Evolutionary conservation across 2,797 vertebrate species (phyloP).

Genomic region (Nannoperca australis): DNA sequence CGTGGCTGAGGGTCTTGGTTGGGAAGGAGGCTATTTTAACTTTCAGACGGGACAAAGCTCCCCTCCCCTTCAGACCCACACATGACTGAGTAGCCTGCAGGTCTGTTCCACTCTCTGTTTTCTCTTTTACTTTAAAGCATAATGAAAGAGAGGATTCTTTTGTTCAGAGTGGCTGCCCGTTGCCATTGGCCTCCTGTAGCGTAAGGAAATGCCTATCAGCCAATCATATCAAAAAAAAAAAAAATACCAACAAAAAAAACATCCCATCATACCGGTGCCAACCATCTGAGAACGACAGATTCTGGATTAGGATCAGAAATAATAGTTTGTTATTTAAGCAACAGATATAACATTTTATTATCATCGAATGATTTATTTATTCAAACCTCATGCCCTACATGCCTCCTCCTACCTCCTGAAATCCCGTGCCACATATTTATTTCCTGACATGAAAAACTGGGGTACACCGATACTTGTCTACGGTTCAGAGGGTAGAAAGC

Average conservation of each 20-base stretch:
- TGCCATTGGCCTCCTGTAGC: conserved; percentile 71
- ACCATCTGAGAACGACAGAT: conserved; percentile 73
- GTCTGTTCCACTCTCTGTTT: conserved; percentile 66
- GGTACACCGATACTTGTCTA: conserved; percentile 57
- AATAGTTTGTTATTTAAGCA: conserved; percentile 71
- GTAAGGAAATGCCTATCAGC: conserved; percentile 70
- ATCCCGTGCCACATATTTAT: conserved; percentile 82
- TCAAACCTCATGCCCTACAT: conserved; percentile 80
- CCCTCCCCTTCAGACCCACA: conserved; percentile 67
- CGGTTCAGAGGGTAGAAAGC: conserved; percentile 67
- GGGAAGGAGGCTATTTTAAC: conserved; percentile 74
- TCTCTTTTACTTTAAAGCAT: conserved; percentile 59
- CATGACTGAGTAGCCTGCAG: conserved; percentile 74
- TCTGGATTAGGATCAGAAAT: conserved; percentile 67
- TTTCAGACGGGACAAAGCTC: conserved; percentile 65
- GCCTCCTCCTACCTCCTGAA: conserved; percentile 79
- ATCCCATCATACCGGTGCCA: conserved; percentile 75
- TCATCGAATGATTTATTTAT: conserved; percentile 78
- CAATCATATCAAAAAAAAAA: conserved; percentile 55
- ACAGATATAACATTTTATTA: conserved; percentile 69
- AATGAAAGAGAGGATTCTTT: conserved; percentile 69
- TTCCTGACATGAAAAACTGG: conserved; percentile 73
- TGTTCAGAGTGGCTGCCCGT: conserved; percentile 63
- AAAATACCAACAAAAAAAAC: neutral
- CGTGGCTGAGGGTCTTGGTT: conserved; percentile 68